phyloP scores from a whole-genome alignment of 1,140 invertebrate species.

The Heliconius himera region DNA sequence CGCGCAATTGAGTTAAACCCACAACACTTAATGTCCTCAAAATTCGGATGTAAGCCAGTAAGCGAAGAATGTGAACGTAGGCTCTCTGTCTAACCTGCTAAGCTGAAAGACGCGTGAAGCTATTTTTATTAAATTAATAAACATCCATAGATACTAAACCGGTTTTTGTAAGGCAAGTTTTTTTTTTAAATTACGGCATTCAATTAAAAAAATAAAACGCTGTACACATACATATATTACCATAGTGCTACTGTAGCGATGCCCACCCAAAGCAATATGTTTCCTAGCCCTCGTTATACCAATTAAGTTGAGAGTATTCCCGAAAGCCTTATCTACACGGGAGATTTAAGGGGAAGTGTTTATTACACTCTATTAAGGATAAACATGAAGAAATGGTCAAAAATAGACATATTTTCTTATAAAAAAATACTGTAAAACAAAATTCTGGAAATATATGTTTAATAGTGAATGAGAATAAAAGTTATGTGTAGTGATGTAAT shows the following conservation, averaged over 20 bases:
- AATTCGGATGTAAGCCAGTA: too few relatives aligned
- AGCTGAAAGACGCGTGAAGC: too few relatives aligned
- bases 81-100: too few relatives aligned
- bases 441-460: neutral
- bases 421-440: neutral
- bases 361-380: neutral
- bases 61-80: too few relatives aligned
- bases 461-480: neutral
- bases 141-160: too few relatives aligned
- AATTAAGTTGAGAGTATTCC: slow-evolving; percentile 64
- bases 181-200: neutral
- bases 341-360: slow-evolving; percentile 53
- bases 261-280: slow-evolving; percentile 61
- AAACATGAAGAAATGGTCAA: neutral
- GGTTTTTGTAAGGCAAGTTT: too few relatives aligned
- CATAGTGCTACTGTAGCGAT: slow-evolving; percentile 22
- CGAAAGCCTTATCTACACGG: slow-evolving; percentile 60
- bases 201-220: slow-evolving; percentile 2
- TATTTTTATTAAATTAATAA: too few relatives aligned
- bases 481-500: neutral
- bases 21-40: too few relatives aligned
- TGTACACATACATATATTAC: neutral
- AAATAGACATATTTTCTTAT: neutral
- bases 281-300: slow-evolving; percentile 58
- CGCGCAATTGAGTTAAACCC: too few relatives aligned